Conservation (phyloP, 1,140 invertebrate species). For the Eumeta japonica region DNA sequence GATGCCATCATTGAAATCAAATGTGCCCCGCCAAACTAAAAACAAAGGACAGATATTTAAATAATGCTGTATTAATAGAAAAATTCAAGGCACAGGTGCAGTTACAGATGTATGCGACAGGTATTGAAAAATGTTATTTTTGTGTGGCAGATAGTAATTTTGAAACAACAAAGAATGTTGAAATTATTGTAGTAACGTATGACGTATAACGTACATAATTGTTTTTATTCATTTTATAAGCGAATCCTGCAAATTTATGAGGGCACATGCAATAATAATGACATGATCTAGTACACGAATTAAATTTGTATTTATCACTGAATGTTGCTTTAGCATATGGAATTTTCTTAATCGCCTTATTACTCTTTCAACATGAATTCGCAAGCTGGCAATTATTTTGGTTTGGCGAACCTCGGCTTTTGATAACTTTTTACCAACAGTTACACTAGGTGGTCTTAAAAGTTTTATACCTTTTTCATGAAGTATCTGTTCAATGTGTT, state of each 20-base stretch:
- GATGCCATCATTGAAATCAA: no score
- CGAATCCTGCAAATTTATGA: slow-evolving; percentile 26
- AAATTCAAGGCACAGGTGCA: no score
- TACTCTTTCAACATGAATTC: no score
- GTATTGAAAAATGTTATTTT: no score
- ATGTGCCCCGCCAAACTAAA: no score
- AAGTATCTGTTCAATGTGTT: slow-evolving; percentile 25
- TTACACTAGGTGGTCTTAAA: slow-evolving; percentile 39
- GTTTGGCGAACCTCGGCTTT: slow-evolving; percentile 21
- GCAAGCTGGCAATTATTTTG: slow-evolving; percentile 25
- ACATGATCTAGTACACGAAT: slow-evolving; percentile 15
- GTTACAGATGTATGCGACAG: no score
- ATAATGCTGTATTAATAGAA: no score
- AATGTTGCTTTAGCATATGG: slow-evolving; percentile 20
- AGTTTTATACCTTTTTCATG: slow-evolving; percentile 18
- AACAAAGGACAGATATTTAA: no score
- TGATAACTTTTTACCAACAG: slow-evolving; percentile 13
- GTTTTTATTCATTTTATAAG: slow-evolving; percentile 23
- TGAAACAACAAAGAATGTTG: no score
- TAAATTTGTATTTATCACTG: slow-evolving; percentile 15
- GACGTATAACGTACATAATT: slow-evolving; percentile 8
- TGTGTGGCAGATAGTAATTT: no score
- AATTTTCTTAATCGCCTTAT: no score
- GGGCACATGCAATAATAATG: slow-evolving; percentile 20
- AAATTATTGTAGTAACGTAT: slow-evolving; percentile 17